Conservation (phyloP, 2,888 invertebrate species). For the Perizoma affinitatum region DNA sequence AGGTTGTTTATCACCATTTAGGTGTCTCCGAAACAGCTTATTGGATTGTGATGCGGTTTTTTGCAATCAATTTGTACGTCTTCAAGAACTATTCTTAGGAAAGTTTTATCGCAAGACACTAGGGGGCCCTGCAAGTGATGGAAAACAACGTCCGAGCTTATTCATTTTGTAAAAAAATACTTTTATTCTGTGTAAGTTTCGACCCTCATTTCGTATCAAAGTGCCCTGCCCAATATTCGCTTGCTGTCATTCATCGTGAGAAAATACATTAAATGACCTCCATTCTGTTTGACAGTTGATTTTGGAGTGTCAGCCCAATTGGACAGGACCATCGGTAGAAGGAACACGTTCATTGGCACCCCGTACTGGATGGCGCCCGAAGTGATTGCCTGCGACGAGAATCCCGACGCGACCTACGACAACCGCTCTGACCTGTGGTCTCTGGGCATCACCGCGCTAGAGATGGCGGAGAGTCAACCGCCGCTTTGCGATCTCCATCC, state of each 20-base stretch:
- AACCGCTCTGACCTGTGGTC: constrained; percentile 97
- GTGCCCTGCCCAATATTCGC: too few relatives aligned
- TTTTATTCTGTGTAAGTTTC: too few relatives aligned
- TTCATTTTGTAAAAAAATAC: too few relatives aligned
- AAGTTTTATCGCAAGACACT: too few relatives aligned
- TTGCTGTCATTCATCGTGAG: neutral
- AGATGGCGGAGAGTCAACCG: constrained; percentile 99
- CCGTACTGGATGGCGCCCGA: constrained; percentile 99
- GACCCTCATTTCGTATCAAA: too few relatives aligned
- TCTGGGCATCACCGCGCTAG: constrained; percentile 97
- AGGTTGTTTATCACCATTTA: too few relatives aligned
- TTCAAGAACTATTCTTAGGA: too few relatives aligned
- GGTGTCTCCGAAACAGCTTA: neutral
- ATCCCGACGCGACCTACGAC: constrained; percentile 99
- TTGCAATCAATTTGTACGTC: neutral
- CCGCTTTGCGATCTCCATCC: constrained; percentile 99
- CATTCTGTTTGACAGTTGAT: constrained; percentile 90
- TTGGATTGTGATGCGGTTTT: neutral
- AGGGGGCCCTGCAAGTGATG: too few relatives aligned
- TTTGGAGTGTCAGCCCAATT: constrained; percentile 99
- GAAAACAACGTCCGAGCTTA: too few relatives aligned
- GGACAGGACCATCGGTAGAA: constrained; percentile 98
- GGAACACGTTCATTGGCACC: constrained; percentile 99
- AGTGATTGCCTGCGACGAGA: constrained; percentile 99
- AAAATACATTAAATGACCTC: neutral